phyloP scores from a whole-genome alignment of 2,113 vertebrate genomes.

The Amia ocellicauda region DNA sequence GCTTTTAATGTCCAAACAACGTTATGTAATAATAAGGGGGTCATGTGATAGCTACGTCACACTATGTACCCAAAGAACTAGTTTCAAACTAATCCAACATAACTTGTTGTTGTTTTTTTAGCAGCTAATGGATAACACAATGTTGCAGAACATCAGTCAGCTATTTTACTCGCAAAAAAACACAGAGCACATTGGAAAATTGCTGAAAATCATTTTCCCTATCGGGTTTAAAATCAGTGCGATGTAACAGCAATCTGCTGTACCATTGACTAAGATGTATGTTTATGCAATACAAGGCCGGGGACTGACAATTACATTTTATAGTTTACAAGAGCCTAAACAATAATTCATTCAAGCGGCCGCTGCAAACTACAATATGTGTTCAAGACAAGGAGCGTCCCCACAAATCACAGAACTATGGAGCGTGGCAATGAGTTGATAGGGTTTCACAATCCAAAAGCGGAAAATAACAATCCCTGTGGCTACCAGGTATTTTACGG shows the following conservation, averaged over 20 bases:
- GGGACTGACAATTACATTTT: slow-evolving; percentile 37
- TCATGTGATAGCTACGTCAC: too few species aligned
- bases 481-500: neutral
- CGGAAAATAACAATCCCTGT: slow-evolving; percentile 11
- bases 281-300: slow-evolving; percentile 30
- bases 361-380: slow-evolving; percentile 35
- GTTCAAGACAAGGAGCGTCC: slow-evolving; percentile 37
- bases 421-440: neutral
- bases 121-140: too few species aligned
- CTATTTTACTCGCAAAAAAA: neutral
- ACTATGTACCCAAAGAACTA: too few species aligned
- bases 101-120: too few species aligned
- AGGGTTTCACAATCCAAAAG: neutral
- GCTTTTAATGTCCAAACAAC: too few species aligned
- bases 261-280: slow-evolving; percentile 34
- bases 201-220: slow-evolving; percentile 2
- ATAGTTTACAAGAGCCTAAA: slow-evolving; percentile 31
- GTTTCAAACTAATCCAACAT: too few species aligned
- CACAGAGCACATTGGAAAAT: slow-evolving; percentile 3
- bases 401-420: slow-evolving; percentile 24
- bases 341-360: slow-evolving; percentile 32
- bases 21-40: too few species aligned
- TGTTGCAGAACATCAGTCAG: too few species aligned
- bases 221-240: slow-evolving; percentile 29
- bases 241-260: slow-evolving; percentile 30